Evolutionary conservation across 2,113 vertebrate species (phyloP).

Genomic region (Cichladusa arquata): DNA sequence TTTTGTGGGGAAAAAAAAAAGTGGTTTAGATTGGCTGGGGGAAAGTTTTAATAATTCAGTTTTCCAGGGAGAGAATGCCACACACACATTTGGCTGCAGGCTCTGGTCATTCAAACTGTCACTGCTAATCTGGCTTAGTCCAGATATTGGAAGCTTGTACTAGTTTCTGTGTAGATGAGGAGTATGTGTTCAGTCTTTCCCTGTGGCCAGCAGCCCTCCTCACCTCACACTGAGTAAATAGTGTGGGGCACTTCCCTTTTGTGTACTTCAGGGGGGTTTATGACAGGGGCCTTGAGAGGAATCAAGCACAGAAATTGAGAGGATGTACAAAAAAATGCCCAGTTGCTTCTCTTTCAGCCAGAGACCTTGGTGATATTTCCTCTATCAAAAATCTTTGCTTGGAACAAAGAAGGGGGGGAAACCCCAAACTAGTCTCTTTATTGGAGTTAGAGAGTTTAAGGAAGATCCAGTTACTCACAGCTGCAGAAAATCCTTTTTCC

Average conservation of each 20-base stretch:
- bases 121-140: not conserved
- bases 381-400: not conserved
- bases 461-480: not conserved
- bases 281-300: not conserved
- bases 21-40: not conserved
- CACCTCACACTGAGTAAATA: not conserved
- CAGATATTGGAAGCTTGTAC: not conserved
- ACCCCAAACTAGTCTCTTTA: not conserved
- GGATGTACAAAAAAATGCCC: not conserved
- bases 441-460: not conserved
- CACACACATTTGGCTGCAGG: not conserved
- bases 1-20: not conserved
- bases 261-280: constrained; percentile 28
- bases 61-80: not conserved
- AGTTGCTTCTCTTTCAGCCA: not conserved
- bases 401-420: not conserved
- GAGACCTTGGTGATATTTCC: not conserved
- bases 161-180: not conserved
- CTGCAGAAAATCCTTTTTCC: not conserved
- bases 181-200: not conserved
- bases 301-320: not conserved
- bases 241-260: constrained; percentile 68
- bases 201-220: not conserved
- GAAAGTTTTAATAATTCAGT: not conserved
- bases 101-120: not conserved